Evolutionary conservation across 2,797 vertebrate species (phyloP).

Genomic region (Schizopygopsis pylzovi): DNA sequence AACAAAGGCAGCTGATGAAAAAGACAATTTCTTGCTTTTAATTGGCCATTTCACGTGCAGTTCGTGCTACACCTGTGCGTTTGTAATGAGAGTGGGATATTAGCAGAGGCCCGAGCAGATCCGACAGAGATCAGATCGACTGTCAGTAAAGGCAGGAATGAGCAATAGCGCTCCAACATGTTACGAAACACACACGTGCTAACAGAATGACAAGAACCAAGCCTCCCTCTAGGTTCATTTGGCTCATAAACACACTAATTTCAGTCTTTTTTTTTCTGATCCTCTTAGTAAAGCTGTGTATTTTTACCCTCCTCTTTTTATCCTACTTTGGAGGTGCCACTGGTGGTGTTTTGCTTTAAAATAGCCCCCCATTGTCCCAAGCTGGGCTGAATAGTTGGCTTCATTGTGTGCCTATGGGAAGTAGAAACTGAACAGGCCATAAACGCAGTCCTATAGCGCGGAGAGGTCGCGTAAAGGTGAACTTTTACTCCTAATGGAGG

Average conservation of each 20-base stretch:
- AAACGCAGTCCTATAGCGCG: slow-evolving; percentile 77
- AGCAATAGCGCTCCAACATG: slow-evolving; percentile 35
- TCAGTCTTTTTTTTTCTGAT: slow-evolving; percentile 40
- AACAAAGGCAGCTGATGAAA: slow-evolving; percentile 91
- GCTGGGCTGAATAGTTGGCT: slow-evolving; percentile 73
- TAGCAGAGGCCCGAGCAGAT: slow-evolving; percentile 88
- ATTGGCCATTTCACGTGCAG: slow-evolving; percentile 91
- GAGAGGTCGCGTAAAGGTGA: slow-evolving; percentile 79
- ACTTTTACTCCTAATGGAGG: slow-evolving; percentile 70
- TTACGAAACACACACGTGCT: slow-evolving; percentile 48
- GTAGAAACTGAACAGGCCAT: slow-evolving; percentile 77
- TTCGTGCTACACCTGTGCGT: slow-evolving; percentile 91
- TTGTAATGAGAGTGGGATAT: slow-evolving; percentile 91
- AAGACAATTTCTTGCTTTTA: slow-evolving; percentile 90
- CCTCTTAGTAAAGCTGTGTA: slow-evolving; percentile 40
- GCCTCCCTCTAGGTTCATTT: slow-evolving; percentile 54
- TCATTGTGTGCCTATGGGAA: slow-evolving; percentile 81
- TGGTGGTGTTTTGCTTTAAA: slow-evolving; percentile 74
- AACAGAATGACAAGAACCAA: slow-evolving; percentile 39
- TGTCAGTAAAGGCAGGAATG: slow-evolving; percentile 65
- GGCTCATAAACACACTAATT: slow-evolving; percentile 56
- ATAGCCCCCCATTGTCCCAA: slow-evolving; percentile 74
- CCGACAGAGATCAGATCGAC: slow-evolving; percentile 84
- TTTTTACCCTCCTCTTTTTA: slow-evolving; percentile 58
- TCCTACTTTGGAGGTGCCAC: slow-evolving; percentile 69